phyloP scores from a whole-genome alignment of 2,888 invertebrate genomes.

The Omphaloscelis lunosa region DNA sequence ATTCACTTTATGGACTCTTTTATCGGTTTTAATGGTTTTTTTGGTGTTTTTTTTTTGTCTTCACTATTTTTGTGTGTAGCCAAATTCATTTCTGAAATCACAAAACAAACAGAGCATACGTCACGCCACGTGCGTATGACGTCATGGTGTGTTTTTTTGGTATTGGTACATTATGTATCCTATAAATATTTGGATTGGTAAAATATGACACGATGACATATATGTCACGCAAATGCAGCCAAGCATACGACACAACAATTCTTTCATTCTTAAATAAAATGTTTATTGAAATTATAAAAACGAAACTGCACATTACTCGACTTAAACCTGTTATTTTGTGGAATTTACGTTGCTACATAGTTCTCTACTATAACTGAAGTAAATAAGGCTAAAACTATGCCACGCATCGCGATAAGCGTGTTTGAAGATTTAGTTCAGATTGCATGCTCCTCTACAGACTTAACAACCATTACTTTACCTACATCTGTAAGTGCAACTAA shows the following conservation, averaged over 20 bases:
- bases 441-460: conserved; percentile 40
- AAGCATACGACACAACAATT: background rate
- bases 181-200: conserved; percentile 27
- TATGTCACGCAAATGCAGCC: background rate
- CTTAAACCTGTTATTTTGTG: background rate
- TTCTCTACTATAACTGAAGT: background rate
- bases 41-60: conserved; percentile 9
- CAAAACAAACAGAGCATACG: conserved; percentile 46
- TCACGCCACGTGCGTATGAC: conserved; percentile 53
- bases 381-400: conserved; percentile 32
- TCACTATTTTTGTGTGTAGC: background rate
- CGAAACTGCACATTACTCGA: background rate
- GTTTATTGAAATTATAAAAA: background rate
- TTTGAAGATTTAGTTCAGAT: conserved; percentile 58
- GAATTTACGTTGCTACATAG: conserved; percentile 3
- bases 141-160: conserved; percentile 2
- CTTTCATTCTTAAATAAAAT: background rate
- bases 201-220: conserved; percentile 17
- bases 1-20: conserved; percentile 14
- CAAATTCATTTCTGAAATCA: conserved; percentile 24
- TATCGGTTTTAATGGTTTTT: conserved; percentile 5
- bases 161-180: conserved; percentile 5
- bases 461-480: conserved; percentile 49
- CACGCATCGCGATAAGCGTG: conserved; percentile 40
- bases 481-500: conserved; percentile 42